Percentiles rank a stretch among this genome's conserved stretches.
These are phyloP conservation scores for Gymnoscopelus microlampas DNA, from an alignment of 2,797 vertebrate species.

Conservation along the genomic window DNA sequence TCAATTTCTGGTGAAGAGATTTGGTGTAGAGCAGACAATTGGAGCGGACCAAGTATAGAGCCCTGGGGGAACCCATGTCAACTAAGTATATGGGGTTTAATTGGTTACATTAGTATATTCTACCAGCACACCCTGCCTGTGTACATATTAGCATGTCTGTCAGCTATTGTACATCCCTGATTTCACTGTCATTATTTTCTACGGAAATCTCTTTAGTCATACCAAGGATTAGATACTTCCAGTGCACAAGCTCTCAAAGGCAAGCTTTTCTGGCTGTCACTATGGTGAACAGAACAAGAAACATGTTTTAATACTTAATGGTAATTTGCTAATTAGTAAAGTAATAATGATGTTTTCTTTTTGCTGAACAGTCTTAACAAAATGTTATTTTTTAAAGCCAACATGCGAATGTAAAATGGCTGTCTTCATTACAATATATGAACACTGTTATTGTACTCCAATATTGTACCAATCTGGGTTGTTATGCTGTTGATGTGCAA, in stretches of 20 bases:
- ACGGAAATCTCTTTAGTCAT: slow-evolving; percentile 62
- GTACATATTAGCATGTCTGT: slow-evolving; percentile 4
- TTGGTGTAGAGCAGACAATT: too few relatives aligned
- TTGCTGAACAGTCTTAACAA: not conserved
- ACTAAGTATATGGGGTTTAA: too few relatives aligned
- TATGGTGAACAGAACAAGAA: slow-evolving; percentile 26
- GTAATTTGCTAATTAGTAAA: too few relatives aligned
- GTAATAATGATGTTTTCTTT: too few relatives aligned
- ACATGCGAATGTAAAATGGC: not conserved
- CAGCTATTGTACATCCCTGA: slow-evolving; percentile 37
- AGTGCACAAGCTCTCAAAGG: slow-evolving; percentile 54
- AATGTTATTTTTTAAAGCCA: not conserved
- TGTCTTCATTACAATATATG: not conserved
- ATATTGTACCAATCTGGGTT: too few relatives aligned
- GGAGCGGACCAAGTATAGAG: too few relatives aligned
- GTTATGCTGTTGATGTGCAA: too few relatives aligned
- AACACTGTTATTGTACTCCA: too few relatives aligned
- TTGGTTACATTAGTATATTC: too few relatives aligned
- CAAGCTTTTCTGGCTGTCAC: slow-evolving; percentile 44
- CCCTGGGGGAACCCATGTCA: too few relatives aligned
- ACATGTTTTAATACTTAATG: not conserved
- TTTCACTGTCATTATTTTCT: slow-evolving; percentile 52
- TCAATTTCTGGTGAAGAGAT: too few relatives aligned
- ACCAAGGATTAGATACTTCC: slow-evolving; percentile 52
- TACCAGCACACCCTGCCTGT: not conserved